phyloP scores from a whole-genome alignment of 2,113 vertebrate species.

The Campylomormyrus numenius region DNA sequence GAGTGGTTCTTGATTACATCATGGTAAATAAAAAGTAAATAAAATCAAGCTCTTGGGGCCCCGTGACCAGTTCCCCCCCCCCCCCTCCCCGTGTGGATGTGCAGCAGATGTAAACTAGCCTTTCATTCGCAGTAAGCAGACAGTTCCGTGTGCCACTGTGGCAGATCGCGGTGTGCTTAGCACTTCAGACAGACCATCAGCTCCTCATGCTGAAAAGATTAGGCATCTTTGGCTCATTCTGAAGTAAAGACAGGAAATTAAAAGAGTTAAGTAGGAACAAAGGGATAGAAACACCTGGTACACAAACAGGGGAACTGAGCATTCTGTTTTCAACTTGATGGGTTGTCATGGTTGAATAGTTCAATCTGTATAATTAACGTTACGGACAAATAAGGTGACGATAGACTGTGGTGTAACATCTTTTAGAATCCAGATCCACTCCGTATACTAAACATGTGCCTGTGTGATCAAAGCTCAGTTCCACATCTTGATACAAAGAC shows the following conservation, averaged over 20 bases:
- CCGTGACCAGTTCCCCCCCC: background rate
- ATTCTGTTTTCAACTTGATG: background rate
- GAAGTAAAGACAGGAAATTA: background rate
- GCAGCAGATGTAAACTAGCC: background rate
- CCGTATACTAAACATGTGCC: background rate
- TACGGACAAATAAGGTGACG: background rate
- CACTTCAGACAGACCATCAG: background rate
- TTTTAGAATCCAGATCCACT: background rate
- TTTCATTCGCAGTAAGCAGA: background rate
- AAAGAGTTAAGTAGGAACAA: background rate
- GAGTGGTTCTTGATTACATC: background rate
- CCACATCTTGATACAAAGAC: background rate
- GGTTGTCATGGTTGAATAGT: background rate
- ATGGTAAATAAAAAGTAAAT: slow-evolving; percentile 3
- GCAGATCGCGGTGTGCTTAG: background rate
- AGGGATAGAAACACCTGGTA: background rate
- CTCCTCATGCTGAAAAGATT: background rate
- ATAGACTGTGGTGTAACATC: background rate
- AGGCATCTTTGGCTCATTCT: background rate
- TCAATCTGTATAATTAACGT: background rate
- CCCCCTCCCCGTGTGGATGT: background rate
- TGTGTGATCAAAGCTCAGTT: background rate
- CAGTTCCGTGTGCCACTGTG: background rate
- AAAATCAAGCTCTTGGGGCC: background rate
- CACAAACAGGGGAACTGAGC: background rate